phyloP scores from a whole-genome alignment of 30 jellyfish, hydroid and myxozoan genomes.

The Aurelia sp. region DNA sequence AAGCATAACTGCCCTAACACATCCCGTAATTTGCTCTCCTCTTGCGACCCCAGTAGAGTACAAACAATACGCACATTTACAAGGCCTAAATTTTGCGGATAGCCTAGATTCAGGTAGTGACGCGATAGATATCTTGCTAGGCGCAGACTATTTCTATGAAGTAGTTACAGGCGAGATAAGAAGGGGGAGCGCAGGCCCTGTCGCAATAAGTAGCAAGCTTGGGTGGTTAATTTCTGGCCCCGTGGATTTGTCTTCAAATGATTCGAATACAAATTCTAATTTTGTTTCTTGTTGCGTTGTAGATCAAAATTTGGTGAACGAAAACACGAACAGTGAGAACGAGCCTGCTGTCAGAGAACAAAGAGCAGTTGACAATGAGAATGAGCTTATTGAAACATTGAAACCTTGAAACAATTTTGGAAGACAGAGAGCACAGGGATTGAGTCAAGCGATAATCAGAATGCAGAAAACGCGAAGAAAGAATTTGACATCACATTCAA shows the following conservation, averaged over 20 bases:
- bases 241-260: neutral
- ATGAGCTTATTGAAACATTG: neutral
- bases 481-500: neutral
- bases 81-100: slow-evolving; percentile 8
- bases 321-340: neutral
- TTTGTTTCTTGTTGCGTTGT: neutral
- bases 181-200: slow-evolving; percentile 39
- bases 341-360: neutral
- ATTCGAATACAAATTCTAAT: slow-evolving; percentile 2
- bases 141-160: slow-evolving; percentile 34
- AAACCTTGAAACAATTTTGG: neutral
- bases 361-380: neutral
- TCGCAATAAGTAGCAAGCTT: slow-evolving; percentile 41
- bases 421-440: neutral
- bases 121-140: slow-evolving; percentile 18
- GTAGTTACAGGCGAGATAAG: slow-evolving; percentile 32
- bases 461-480: neutral
- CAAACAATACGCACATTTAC: slow-evolving; percentile 21
- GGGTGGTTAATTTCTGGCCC: slow-evolving; percentile 60
- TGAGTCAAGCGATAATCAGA: neutral
- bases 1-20: neutral
- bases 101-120: neutral
- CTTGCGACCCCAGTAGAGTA: neutral
- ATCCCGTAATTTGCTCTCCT: slow-evolving; percentile 9
- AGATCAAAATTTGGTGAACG: slow-evolving; percentile 1